Conservation (phyloP, 2,797 vertebrate genomes). For the Pempheris klunzingeri region DNA sequence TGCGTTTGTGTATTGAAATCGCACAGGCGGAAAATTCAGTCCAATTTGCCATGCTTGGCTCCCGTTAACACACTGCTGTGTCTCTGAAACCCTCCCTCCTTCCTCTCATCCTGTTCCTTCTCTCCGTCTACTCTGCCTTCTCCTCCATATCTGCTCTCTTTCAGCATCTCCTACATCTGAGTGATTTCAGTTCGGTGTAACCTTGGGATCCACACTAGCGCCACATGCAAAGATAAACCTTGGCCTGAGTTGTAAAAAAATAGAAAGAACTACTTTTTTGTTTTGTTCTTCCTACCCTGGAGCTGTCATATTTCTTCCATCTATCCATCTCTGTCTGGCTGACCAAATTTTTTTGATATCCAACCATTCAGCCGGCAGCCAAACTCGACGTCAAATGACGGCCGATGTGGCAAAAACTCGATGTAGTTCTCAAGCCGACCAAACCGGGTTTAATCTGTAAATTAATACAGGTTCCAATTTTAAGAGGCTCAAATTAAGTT, state of each 20-base stretch:
- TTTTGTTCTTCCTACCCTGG: not conserved
- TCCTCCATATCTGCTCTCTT: slow-evolving; percentile 1
- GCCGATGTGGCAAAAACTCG: no score
- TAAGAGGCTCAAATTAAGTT: not conserved
- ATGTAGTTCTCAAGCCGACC: no score
- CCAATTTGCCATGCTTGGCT: slow-evolving; percentile 73
- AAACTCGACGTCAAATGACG: no score
- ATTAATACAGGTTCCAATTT: not conserved
- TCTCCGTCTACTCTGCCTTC: slow-evolving; percentile 11
- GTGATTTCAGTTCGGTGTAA: slow-evolving; percentile 5
- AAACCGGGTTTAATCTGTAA: not conserved
- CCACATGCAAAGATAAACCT: slow-evolving; percentile 12
- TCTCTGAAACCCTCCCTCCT: slow-evolving; percentile 50
- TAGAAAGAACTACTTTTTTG: not conserved
- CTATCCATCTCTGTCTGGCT: not conserved
- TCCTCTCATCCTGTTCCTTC: slow-evolving; percentile 31
- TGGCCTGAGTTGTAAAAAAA: slow-evolving; percentile 1
- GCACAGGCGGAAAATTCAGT: slow-evolving; percentile 78
- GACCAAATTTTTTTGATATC: no score
- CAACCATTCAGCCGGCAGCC: no score
- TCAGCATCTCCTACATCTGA: slow-evolving; percentile 23
- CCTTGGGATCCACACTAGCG: slow-evolving; percentile 8
- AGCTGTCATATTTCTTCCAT: not conserved
- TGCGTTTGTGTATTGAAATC: slow-evolving; percentile 82
- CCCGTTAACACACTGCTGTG: slow-evolving; percentile 60